These are phyloP conservation scores for Nymphalis polychloros DNA, from an alignment of 2,888 invertebrate species.

Conservation along the genomic window DNA sequence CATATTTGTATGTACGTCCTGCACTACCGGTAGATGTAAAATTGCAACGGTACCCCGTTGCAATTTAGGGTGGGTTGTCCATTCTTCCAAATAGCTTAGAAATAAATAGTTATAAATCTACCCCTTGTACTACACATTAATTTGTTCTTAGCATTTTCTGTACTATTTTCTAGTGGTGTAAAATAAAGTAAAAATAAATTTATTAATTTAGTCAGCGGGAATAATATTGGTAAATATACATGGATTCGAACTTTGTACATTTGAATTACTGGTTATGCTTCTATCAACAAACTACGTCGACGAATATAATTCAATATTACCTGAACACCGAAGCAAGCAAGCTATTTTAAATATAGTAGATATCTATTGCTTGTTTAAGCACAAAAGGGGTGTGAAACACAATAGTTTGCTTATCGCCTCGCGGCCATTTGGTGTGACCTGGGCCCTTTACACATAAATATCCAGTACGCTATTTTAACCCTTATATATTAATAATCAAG, in stretches of 20 bases:
- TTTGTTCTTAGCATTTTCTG: no score
- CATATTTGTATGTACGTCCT: background rate
- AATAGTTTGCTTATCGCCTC: constrained; percentile 25
- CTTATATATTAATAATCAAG: background rate
- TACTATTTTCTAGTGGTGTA: no score
- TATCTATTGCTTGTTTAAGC: constrained; percentile 11
- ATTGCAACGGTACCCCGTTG: no score
- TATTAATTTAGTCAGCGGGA: no score
- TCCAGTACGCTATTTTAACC: constrained; percentile 1
- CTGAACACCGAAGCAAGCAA: background rate
- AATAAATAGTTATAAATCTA: no score
- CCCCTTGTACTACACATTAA: no score
- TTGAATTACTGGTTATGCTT: background rate
- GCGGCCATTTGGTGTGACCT: constrained; percentile 1
- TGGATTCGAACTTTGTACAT: constrained; percentile 23
- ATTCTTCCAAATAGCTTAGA: no score
- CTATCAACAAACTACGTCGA: background rate
- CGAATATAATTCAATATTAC: background rate
- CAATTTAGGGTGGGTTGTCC: no score
- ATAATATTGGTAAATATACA: background rate
- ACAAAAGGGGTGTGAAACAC: constrained; percentile 12
- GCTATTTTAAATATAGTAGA: constrained; percentile 1
- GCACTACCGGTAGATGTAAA: no score
- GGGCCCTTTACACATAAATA: constrained; percentile 11
- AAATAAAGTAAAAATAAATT: no score